A percentile compares a stretch with the other conserved stretches of the same genome.
phyloP scores from a whole-genome alignment of 2,113 vertebrate genomes.

The Dipodomys ordii region DNA sequence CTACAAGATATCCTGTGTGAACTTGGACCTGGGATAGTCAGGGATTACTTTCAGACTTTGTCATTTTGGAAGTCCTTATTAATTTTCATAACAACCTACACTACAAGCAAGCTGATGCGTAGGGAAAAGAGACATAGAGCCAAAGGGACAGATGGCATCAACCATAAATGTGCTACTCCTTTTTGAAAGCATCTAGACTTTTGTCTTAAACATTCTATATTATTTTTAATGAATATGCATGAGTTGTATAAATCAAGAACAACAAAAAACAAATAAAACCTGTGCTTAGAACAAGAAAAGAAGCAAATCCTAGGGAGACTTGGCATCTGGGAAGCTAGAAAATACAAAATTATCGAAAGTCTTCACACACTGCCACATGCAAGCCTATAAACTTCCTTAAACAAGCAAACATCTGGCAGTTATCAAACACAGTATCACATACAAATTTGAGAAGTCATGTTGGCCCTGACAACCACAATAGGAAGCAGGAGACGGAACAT shows the following conservation, averaged over 20 bases:
- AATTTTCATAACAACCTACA: not conserved
- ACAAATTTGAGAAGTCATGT: not conserved
- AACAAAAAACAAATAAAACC: not conserved
- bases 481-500: not conserved
- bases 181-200: not conserved
- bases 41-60: too few relatives aligned
- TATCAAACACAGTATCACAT: not conserved
- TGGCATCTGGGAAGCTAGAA: not conserved
- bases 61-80: not conserved
- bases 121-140: not conserved
- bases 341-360: not conserved
- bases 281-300: not conserved
- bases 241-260: not conserved
- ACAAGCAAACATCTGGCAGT: not conserved
- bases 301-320: not conserved
- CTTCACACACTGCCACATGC: not conserved
- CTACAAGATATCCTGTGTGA: too few relatives aligned
- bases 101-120: not conserved
- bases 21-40: too few relatives aligned
- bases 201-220: not conserved
- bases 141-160: not conserved
- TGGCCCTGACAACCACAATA: not conserved
- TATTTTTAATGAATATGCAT: not conserved
- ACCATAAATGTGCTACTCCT: not conserved
- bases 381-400: not conserved